phyloP scores from a whole-genome alignment of 2,113 vertebrate species.

The Zosterops japonicus region DNA sequence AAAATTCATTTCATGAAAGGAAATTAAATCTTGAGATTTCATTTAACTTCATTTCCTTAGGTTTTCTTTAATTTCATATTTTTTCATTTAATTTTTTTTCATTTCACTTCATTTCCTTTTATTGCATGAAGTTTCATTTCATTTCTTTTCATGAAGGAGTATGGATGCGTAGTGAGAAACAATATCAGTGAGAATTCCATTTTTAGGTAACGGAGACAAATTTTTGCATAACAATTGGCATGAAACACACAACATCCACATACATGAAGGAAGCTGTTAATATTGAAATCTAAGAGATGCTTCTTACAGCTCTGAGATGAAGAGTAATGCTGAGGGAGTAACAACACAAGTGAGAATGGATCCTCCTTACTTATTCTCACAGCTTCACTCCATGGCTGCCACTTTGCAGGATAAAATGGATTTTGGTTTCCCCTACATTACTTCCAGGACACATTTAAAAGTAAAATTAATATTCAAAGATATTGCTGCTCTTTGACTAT shows the following conservation, averaged over 20 bases:
- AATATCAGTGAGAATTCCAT: not conserved
- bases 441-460: not conserved
- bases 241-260: not conserved
- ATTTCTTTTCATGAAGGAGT: not conserved
- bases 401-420: not conserved
- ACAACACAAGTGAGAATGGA: not conserved
- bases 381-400: not conserved
- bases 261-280: not conserved
- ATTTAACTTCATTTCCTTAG: not conserved
- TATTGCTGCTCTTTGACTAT: not conserved
- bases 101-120: not conserved
- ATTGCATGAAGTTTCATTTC: fast-evolving
- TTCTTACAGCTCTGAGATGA: not conserved
- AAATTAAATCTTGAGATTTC: not conserved
- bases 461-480: not conserved
- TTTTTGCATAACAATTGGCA: not conserved
- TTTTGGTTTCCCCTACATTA: not conserved
- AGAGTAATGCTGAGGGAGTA: not conserved
- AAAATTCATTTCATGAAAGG: not conserved
- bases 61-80: not conserved
- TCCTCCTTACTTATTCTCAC: not conserved
- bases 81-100: not conserved
- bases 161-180: not conserved
- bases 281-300: not conserved
- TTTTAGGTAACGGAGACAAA: not conserved